Percentiles rank a stretch among this genome's conserved stretches.
Conservation (phyloP, 2,888 invertebrate species). For the Rhogogaster chlorosoma region DNA sequence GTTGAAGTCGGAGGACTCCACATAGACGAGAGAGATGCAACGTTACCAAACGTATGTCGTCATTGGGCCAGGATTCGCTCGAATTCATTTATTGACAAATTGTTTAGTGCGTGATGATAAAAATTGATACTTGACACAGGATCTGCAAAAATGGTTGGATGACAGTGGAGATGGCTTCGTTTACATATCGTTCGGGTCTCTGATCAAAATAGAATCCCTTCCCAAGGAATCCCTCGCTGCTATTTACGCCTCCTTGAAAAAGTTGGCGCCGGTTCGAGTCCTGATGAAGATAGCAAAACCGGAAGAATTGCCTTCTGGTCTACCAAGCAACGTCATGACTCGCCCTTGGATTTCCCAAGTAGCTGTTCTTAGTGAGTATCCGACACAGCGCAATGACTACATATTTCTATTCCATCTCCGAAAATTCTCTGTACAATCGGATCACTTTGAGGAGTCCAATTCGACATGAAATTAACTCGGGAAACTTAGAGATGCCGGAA, state of each 20-base stretch:
- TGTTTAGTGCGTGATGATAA: neutral
- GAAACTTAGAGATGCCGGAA: too few relatives aligned
- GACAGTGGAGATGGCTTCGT: slow-evolving; percentile 66
- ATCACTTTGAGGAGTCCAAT: too few relatives aligned
- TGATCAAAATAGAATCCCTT: slow-evolving; percentile 65
- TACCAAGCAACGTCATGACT: slow-evolving; percentile 64
- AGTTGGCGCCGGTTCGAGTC: slow-evolving; percentile 65
- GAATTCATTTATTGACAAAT: neutral
- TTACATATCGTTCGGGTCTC: slow-evolving; percentile 68
- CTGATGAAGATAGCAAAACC: slow-evolving; percentile 63
- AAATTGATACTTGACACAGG: slow-evolving; percentile 55
- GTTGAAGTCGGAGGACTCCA: slow-evolving; percentile 80
- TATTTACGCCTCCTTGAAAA: slow-evolving; percentile 64
- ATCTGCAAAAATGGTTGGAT: slow-evolving; percentile 66
- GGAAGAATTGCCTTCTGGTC: slow-evolving; percentile 60
- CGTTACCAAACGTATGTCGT: slow-evolving; percentile 58
- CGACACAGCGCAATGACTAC: neutral
- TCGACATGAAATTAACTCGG: too few relatives aligned
- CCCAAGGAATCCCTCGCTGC: slow-evolving; percentile 57
- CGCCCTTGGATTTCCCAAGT: slow-evolving; percentile 67
- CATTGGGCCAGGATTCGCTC: neutral
- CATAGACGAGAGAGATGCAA: slow-evolving; percentile 69
- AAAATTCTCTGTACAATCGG: too few relatives aligned
- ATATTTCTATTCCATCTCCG: too few relatives aligned
- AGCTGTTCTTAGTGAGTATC: slow-evolving; percentile 63